phyloP scores from a whole-genome alignment of 2,888 invertebrate species.

The Eilema caniola region DNA sequence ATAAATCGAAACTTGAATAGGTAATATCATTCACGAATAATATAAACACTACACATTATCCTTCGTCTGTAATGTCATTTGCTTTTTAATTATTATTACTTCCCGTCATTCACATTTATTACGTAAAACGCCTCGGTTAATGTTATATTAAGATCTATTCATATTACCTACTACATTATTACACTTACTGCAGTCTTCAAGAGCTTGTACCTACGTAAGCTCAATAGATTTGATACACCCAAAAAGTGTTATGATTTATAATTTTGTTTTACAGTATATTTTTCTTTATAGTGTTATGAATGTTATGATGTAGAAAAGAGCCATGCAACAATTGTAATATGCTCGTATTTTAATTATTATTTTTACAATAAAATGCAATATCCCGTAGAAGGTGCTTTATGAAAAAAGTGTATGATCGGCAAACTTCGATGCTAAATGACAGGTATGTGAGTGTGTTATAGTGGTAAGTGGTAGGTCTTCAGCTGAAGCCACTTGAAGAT shows the following conservation, averaged over 20 bases:
- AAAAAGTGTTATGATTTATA: not conserved
- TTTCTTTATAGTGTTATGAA: too few species aligned
- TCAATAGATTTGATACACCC: not conserved
- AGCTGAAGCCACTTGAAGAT: not conserved
- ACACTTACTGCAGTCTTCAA: not conserved
- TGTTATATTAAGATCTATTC: not conserved
- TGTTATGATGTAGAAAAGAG: too few species aligned
- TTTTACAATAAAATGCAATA: not conserved
- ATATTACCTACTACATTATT: not conserved
- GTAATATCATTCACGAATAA: constrained; percentile 41
- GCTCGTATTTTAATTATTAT: too few species aligned
- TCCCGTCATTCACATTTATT: constrained; percentile 29
- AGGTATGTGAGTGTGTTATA: too few species aligned
- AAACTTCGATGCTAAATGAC: too few species aligned
- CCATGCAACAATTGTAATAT: too few species aligned
- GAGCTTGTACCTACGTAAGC: not conserved
- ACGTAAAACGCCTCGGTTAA: not conserved
- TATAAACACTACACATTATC: constrained; percentile 48
- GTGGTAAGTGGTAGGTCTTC: not conserved
- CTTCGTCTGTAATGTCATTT: constrained; percentile 46
- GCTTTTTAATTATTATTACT: constrained; percentile 37
- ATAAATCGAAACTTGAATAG: constrained; percentile 44
- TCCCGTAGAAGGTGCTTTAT: not conserved
- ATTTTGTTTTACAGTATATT: too few species aligned
- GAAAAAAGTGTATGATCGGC: too few species aligned